These are phyloP conservation scores for Strigamia maritima DNA, from an alignment of 2,888 invertebrate genomes.

Conservation along the genomic window DNA sequence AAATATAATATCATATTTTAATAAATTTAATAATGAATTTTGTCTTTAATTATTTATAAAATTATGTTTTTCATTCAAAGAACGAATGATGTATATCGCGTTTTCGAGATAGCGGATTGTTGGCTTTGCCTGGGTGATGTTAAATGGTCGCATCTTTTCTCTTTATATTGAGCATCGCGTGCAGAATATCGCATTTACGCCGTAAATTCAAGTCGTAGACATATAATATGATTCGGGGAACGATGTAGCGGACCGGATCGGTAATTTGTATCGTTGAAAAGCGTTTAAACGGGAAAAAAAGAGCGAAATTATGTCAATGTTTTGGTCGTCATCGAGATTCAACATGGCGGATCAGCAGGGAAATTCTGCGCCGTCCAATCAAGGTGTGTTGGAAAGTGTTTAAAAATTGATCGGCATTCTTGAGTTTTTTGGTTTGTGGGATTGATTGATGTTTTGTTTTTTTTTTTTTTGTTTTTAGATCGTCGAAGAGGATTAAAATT, in stretches of 20 bases:
- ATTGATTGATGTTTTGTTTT: neutral
- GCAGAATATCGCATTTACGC: too few relatives aligned
- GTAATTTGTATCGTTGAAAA: neutral
- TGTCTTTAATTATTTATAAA: too few relatives aligned
- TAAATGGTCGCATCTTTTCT: too few relatives aligned
- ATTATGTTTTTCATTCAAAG: too few relatives aligned
- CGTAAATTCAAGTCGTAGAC: too few relatives aligned
- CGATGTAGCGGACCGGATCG: neutral
- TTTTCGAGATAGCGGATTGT: too few relatives aligned
- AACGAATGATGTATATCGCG: too few relatives aligned
- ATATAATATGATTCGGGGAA: neutral
- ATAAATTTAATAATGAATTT: too few relatives aligned
- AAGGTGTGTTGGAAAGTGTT: conserved; percentile 33
- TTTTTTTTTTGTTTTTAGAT: neutral
- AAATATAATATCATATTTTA: too few relatives aligned
- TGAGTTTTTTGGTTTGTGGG: neutral
- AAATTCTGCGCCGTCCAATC: conserved; percentile 2
- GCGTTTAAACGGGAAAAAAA: neutral
- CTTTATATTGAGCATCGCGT: too few relatives aligned
- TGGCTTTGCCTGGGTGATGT: too few relatives aligned
- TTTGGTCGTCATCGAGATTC: conserved; percentile 22
- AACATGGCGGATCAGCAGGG: conserved; percentile 36
- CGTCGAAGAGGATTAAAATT: neutral
- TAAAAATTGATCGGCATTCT: neutral
- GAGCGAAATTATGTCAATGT: conserved; percentile 34